Evolutionary conservation across 2,797 vertebrate genomes (phyloP).

Genomic region (Coregonus suidteri): DNA sequence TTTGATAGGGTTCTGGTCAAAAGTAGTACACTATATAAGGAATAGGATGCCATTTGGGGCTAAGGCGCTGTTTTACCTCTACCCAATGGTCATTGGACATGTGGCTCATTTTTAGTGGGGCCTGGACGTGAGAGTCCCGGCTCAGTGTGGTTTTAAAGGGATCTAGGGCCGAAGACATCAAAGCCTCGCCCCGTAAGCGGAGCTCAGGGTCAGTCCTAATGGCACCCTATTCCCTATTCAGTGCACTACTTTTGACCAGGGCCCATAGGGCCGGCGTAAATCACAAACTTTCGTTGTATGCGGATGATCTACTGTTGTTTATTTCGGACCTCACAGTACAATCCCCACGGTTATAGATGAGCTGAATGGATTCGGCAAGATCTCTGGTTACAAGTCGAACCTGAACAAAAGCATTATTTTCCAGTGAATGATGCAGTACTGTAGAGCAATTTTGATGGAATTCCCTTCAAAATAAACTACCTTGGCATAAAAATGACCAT

Average conservation of each 20-base stretch:
- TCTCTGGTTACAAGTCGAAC: too few relatives aligned
- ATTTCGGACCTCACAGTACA: too few relatives aligned
- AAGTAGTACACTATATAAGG: not conserved
- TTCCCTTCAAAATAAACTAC: too few relatives aligned
- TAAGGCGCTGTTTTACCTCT: not conserved
- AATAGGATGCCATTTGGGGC: not conserved
- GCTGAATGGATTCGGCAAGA: too few relatives aligned
- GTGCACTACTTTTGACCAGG: not conserved
- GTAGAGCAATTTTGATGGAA: too few relatives aligned
- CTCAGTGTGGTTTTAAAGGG: constrained; percentile 74
- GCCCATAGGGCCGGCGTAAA: too few relatives aligned
- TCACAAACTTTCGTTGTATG: too few relatives aligned
- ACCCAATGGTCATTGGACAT: constrained; percentile 20
- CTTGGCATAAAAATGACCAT: too few relatives aligned
- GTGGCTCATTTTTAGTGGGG: constrained; percentile 39
- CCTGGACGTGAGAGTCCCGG: constrained; percentile 45
- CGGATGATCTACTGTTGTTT: too few relatives aligned
- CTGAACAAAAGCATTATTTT: too few relatives aligned
- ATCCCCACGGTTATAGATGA: too few relatives aligned
- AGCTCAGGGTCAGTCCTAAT: constrained; percentile 45
- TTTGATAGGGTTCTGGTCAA: not conserved
- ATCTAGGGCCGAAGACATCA: constrained; percentile 51
- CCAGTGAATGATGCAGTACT: too few relatives aligned
- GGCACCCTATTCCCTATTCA: not conserved
- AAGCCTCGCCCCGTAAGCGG: constrained; percentile 41